Conservation (phyloP, 2,888 invertebrate species). For the Drosophila falleni region DNA sequence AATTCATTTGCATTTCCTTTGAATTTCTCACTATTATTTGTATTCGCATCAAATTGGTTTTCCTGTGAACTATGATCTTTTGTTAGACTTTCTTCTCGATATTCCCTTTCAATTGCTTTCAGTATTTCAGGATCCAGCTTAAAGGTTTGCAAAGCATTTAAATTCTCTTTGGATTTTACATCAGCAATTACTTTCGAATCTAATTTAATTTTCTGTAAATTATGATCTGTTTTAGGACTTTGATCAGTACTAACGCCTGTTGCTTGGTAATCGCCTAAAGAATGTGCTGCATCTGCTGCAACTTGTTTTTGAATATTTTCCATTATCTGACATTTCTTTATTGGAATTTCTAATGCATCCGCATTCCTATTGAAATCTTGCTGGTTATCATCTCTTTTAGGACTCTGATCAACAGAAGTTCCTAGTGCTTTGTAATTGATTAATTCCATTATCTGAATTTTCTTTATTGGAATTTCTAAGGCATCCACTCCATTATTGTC, state of each 20-base stretch:
- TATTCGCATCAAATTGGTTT: background rate
- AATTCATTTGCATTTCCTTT: background rate
- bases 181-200: background rate
- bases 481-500: background rate
- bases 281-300: background rate
- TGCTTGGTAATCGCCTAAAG: background rate
- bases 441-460: background rate
- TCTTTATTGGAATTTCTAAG: background rate
- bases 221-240: background rate
- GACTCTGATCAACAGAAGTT: background rate
- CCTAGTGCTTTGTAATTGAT: background rate
- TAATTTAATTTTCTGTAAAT: background rate
- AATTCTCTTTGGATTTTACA: background rate
- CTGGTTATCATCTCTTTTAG: background rate
- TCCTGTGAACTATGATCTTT: background rate
- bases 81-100: background rate
- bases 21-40: background rate
- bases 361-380: background rate
- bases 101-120: too few species aligned
- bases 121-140: background rate
- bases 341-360: background rate
- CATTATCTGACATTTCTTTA: background rate
- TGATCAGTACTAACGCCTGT: too few species aligned
- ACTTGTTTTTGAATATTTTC: background rate
- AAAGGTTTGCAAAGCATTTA: background rate